These are phyloP conservation scores for Antechinus stuartii DNA, from an alignment of 2,113 vertebrate species.

Conservation along the genomic window DNA sequence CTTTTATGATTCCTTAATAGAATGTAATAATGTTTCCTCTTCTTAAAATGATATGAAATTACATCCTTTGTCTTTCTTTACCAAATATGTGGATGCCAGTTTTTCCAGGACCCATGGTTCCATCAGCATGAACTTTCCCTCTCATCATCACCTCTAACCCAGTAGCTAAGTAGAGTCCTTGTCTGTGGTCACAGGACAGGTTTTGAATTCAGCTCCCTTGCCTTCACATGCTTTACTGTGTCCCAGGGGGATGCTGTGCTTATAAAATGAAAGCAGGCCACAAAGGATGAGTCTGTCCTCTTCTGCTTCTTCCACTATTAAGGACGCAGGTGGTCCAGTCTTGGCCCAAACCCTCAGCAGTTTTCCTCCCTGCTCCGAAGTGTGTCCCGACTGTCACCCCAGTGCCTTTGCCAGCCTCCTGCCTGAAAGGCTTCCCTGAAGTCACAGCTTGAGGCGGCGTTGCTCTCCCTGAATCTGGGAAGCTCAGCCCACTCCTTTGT, in stretches of 20 bases:
- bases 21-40: constrained; percentile 17
- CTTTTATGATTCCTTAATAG: constrained; percentile 24
- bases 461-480: not conserved
- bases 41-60: constrained; percentile 10
- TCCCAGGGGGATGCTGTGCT: not conserved
- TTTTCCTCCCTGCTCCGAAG: not conserved
- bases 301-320: not conserved
- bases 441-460: not conserved
- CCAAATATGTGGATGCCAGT: not conserved
- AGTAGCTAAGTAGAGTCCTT: not conserved
- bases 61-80: not conserved
- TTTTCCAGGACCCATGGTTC: not conserved
- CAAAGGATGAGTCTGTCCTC: not conserved
- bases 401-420: not conserved
- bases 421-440: not conserved
- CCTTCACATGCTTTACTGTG: not conserved
- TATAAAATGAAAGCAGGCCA: not conserved
- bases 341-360: not conserved
- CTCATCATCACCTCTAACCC: not conserved
- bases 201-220: not conserved
- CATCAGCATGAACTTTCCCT: not conserved
- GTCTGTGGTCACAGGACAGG: not conserved
- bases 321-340: not conserved
- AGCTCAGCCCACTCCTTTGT: not conserved
- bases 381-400: not conserved